phyloP scores from a whole-genome alignment of 2,888 invertebrate genomes.

The Crocallis elinguaria region DNA sequence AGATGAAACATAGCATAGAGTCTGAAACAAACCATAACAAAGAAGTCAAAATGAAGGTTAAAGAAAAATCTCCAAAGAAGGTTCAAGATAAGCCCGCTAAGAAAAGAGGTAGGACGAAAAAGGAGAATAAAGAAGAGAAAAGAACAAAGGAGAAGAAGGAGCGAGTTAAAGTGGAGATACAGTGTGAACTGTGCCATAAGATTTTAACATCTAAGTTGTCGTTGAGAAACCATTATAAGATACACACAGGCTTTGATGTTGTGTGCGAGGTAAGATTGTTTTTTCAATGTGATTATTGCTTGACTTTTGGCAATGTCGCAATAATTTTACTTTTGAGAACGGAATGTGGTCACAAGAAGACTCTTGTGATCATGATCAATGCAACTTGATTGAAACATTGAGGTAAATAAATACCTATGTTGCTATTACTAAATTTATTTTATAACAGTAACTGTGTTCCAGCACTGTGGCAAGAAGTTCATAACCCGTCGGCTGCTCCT shows the following conservation, averaged over 20 bases:
- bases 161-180: conserved; percentile 59
- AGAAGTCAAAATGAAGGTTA: conserved; percentile 5
- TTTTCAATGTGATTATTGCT: too few relatives aligned
- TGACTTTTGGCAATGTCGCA: too few relatives aligned
- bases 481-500: conserved; percentile 61
- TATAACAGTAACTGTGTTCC: too few relatives aligned
- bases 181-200: conserved; percentile 76
- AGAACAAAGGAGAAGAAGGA: conserved; percentile 41
- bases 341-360: too few relatives aligned
- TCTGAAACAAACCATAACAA: not conserved
- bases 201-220: conserved; percentile 70
- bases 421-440: too few relatives aligned
- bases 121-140: conserved; percentile 43
- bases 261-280: conserved; percentile 51
- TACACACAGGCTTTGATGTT: conserved; percentile 76
- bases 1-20: conserved; percentile 13
- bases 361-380: too few relatives aligned
- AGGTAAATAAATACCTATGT: too few relatives aligned
- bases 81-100: conserved; percentile 20
- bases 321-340: too few relatives aligned
- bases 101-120: conserved; percentile 43
- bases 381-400: too few relatives aligned
- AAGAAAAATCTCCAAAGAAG: conserved; percentile 2
- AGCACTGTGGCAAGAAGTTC: conserved; percentile 76
- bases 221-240: conserved; percentile 73